Evolutionary conservation across 92 coral and sea anemone species (phyloP), one percentile per base, ranked within the genome.

Genomic region (Isaurus tuberculatus): DNA sequence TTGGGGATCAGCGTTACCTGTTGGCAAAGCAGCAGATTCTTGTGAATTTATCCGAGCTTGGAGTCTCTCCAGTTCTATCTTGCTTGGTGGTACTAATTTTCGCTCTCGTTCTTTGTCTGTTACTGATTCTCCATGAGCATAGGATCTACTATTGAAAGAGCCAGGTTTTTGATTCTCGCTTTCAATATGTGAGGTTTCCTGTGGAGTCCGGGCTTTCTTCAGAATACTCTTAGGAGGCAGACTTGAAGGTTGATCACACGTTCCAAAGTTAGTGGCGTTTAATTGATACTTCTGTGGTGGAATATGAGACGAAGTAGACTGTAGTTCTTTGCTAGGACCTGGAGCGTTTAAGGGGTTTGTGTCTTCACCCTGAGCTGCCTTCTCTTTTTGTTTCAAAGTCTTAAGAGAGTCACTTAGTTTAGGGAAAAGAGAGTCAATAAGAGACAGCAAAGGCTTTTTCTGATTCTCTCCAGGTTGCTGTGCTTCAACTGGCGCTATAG

Each of bases 391-490:
- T 32, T 89, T 87, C 44, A 94, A 31, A 5, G 94, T 94, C 80
- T 90, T 94, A 64, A 93, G 73, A 26, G 98, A 93, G 88, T 91
- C 93, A 44, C 91, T 89, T 30, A 93, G 92, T 79, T 85, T 91
- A 2, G 98, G 98, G 79, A 92, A 97, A 30, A 94, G 83, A 2
- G 98, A 88, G 73, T 94, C 99, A 80, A 97, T 92, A 53, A 92
- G 85, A 7, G 94, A 58, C 25, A 86, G 61, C 64, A 94, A 83
- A 3, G 99, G 99, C 79, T 91, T 94, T 32, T 73, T 73, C 30
- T 58, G 83, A 32, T 90, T 78, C 33, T 64, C 69, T 33, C 69
- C 83, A 16, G 70, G 46, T 13, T 27, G 51, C n/a, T 91, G 91
- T 33, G 89, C 72, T 13, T 79, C 84, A 13, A 49, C 34, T n/a